Evolutionary conservation across 2,888 invertebrate species (phyloP).

Genomic region (Drosophila emarginata): DNA sequence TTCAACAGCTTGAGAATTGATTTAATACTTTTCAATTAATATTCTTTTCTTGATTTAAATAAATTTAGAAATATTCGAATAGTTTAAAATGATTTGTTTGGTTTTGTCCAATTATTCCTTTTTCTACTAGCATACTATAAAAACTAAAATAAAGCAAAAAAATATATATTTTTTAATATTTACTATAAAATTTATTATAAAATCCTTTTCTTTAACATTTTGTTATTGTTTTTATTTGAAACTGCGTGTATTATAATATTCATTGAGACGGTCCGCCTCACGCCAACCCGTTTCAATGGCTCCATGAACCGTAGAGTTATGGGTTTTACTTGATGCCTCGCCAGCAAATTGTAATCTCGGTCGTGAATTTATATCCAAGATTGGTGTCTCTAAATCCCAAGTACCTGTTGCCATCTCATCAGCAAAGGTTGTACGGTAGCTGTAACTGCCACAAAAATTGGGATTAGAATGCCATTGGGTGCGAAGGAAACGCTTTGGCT

Average conservation of each 20-base stretch:
- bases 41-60: no score
- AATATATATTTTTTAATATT: no score
- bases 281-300: slow-evolving; percentile 89
- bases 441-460: slow-evolving; percentile 86
- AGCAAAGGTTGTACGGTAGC: slow-evolving; percentile 84
- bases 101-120: no score
- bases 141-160: no score
- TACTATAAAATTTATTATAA: no score
- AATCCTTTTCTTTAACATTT: neutral
- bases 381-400: slow-evolving; percentile 84
- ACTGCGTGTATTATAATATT: slow-evolving; percentile 62
- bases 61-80: no score
- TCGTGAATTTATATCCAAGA: slow-evolving; percentile 74
- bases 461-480: slow-evolving; percentile 87
- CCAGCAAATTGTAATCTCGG: slow-evolving; percentile 87
- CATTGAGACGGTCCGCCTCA: slow-evolving; percentile 86
- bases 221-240: slow-evolving; percentile 17
- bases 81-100: no score
- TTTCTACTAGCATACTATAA: no score
- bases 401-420: slow-evolving; percentile 84
- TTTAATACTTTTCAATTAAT: no score
- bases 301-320: slow-evolving; percentile 87
- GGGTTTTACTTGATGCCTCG: slow-evolving; percentile 86
- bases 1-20: no score
- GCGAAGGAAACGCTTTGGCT: slow-evolving; percentile 80